Percentiles rank a stretch among this genome's conserved stretches.
phyloP scores from a whole-genome alignment of 2,113 vertebrate genomes.

The Poeciliopsis turrubarensis region DNA sequence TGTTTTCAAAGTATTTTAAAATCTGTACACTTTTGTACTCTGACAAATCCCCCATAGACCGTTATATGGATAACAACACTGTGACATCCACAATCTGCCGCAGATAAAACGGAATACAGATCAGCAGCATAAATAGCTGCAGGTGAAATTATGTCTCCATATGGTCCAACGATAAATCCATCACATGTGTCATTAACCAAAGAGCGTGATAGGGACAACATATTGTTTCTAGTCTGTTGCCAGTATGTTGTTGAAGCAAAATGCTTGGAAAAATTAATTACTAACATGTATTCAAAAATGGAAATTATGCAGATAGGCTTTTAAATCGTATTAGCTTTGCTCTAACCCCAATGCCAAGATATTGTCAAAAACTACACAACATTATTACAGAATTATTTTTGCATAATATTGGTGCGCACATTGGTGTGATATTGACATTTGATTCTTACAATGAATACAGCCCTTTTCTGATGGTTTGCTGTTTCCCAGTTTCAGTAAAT shows the following conservation, averaged over 20 bases:
- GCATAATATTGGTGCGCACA: slow-evolving; percentile 20
- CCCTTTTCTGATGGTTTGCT: not conserved
- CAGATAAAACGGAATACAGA: not conserved
- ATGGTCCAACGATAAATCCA: not conserved
- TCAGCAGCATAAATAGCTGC: not conserved
- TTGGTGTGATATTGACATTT: not conserved
- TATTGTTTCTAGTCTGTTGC: slow-evolving; percentile 17
- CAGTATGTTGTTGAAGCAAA: slow-evolving; percentile 27
- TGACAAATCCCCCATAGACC: not conserved
- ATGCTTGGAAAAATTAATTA: slow-evolving; percentile 54
- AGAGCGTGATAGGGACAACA: not conserved
- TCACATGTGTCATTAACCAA: slow-evolving; percentile 11
- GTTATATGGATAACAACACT: not conserved
- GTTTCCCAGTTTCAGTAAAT: not conserved
- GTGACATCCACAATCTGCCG: not conserved
- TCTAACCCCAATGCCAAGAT: slow-evolving; percentile 39
- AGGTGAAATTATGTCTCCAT: slow-evolving; percentile 10
- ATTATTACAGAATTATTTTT: slow-evolving; percentile 10
- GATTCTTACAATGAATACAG: slow-evolving; percentile 14
- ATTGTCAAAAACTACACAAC: slow-evolving; percentile 41
- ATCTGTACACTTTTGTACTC: not conserved
- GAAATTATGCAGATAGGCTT: slow-evolving; percentile 42
- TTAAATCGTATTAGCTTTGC: slow-evolving; percentile 40
- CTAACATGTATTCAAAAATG: slow-evolving; percentile 49
- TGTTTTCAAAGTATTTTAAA: not conserved